Evolutionary conservation across 1,140 invertebrate species (phyloP).

Genomic region (Trinorchestia longiramus): DNA sequence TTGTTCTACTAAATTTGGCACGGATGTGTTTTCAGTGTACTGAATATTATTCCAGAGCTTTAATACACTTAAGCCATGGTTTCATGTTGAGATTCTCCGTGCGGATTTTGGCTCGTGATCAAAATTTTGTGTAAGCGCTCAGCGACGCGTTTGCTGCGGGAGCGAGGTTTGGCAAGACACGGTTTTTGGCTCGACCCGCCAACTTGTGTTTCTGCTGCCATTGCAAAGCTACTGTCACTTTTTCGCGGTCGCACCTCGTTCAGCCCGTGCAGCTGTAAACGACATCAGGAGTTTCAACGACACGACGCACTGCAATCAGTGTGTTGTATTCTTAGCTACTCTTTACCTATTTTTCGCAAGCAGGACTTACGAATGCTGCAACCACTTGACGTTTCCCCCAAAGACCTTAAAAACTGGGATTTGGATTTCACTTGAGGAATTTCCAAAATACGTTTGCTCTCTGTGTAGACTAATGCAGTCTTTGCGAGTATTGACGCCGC

Average conservation of each 20-base stretch:
- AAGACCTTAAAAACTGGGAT: background rate
- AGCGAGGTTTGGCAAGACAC: background rate
- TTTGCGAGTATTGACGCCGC: background rate
- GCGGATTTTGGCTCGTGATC: background rate
- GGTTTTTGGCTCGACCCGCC: background rate
- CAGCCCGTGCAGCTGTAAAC: background rate
- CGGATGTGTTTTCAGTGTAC: background rate
- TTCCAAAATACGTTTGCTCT: no score
- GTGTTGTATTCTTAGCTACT: background rate
- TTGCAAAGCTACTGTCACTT: background rate
- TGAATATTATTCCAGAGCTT: background rate
- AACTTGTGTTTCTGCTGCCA: background rate
- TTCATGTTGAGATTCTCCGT: background rate
- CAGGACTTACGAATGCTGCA: background rate
- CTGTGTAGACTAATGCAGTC: no score
- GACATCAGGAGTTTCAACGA: background rate
- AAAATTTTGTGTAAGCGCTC: background rate
- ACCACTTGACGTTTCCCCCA: background rate
- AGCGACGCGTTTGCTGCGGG: background rate
- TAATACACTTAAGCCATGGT: background rate
- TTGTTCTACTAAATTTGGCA: background rate
- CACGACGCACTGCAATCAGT: background rate
- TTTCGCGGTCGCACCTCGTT: background rate
- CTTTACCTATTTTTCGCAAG: background rate
- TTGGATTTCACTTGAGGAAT: background rate